Conservation (phyloP, 2,888 invertebrate species). For the Trichopria drosophilae region DNA sequence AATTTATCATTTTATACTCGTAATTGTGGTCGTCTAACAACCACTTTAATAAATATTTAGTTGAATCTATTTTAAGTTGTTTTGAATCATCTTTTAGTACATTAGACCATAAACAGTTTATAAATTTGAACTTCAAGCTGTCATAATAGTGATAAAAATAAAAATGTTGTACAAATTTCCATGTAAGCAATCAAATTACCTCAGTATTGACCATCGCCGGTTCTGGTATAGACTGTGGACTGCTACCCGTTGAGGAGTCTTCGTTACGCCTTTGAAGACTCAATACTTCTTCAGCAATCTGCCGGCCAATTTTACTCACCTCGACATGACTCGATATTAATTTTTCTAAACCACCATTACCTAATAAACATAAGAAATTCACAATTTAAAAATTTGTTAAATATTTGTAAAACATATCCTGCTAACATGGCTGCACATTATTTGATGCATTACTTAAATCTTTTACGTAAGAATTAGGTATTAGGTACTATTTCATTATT, state of each 20-base stretch:
- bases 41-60: conserved; percentile 5
- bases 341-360: conserved; percentile 67
- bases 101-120: no score
- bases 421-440: no score
- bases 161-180: neutral
- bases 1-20: no score
- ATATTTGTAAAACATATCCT: no score
- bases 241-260: conserved; percentile 61
- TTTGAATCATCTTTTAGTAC: conserved; percentile 6
- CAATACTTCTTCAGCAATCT: conserved; percentile 79
- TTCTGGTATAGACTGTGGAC: conserved; percentile 57
- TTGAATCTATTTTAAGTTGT: neutral
- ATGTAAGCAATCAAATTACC: conserved; percentile 44
- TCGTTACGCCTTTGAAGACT: conserved; percentile 64
- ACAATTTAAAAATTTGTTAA: conserved; percentile 5
- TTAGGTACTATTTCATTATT: no score
- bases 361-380: no score
- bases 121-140: no score
- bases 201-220: conserved; percentile 53
- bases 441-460: no score
- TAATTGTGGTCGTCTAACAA: no score
- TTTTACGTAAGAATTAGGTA: no score
- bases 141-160: neutral
- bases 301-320: conserved; percentile 81
- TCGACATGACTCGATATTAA: conserved; percentile 77